Conservation (phyloP, 2,888 invertebrate genomes). For the Drosophila formosana region DNA sequence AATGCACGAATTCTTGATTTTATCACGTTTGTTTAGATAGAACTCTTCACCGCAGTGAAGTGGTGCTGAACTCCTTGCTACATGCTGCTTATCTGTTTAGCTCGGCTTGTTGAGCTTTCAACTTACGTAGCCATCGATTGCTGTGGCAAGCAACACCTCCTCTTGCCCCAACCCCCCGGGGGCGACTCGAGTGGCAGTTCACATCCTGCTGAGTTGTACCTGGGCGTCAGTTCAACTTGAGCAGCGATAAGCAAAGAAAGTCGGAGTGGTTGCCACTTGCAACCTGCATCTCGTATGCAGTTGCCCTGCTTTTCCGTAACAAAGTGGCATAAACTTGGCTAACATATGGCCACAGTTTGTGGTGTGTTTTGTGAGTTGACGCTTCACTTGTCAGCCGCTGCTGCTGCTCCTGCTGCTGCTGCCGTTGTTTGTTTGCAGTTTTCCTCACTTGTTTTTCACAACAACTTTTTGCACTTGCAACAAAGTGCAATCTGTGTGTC, state of each 20-base stretch:
- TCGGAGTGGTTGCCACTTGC: conserved; percentile 23
- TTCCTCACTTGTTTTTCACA: conserved; percentile 38
- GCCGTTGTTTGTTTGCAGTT: conserved; percentile 37
- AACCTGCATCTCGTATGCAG: conserved; percentile 37
- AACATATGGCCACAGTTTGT: conserved; percentile 63
- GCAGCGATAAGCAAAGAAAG: conserved; percentile 32
- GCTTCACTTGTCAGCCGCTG: conserved; percentile 40
- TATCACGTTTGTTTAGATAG: conserved; percentile 23
- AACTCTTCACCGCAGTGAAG: background rate
- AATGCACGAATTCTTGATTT: conserved; percentile 21
- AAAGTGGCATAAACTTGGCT: conserved; percentile 68
- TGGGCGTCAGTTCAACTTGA: conserved; percentile 30
- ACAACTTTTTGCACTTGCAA: conserved; percentile 54
- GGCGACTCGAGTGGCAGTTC: conserved; percentile 19
- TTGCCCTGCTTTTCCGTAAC: conserved; percentile 40
- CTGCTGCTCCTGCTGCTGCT: no score
- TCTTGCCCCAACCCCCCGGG: background rate
- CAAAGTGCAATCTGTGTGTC: conserved; percentile 57
- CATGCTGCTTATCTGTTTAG: conserved; percentile 24
- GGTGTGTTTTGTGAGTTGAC: conserved; percentile 44
- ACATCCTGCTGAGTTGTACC: conserved; percentile 27
- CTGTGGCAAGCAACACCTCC: background rate
- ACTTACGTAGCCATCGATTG: conserved; percentile 40
- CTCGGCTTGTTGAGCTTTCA: conserved; percentile 39
- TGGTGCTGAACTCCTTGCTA: background rate